These are phyloP conservation scores for Manis javanica DNA, from an alignment of 2,797 vertebrate species.

Conservation along the genomic window DNA sequence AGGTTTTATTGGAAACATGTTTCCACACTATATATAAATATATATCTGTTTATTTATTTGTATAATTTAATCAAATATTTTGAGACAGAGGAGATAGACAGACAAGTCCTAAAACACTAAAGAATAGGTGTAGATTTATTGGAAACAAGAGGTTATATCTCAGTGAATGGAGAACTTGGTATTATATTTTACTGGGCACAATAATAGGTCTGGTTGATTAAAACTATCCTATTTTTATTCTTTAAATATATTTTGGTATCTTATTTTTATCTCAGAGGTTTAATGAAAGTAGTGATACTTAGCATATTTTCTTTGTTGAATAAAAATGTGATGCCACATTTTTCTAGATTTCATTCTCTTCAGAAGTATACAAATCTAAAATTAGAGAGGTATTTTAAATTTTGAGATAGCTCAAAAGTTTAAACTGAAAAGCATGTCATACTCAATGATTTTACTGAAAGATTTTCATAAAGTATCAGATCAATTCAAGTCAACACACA, in stretches of 20 bases:
- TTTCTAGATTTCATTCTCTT: background rate
- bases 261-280: background rate
- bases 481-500: background rate
- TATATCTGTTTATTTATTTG: background rate
- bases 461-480: background rate
- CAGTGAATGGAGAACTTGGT: background rate
- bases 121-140: background rate
- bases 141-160: background rate
- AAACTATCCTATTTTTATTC: background rate
- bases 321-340: background rate
- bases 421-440: background rate
- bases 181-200: background rate
- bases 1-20: too few species aligned
- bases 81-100: background rate
- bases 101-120: background rate
- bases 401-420: background rate
- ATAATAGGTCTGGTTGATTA: background rate
- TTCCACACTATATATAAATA: background rate
- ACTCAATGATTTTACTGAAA: background rate
- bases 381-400: background rate
- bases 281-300: background rate
- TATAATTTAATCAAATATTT: background rate
- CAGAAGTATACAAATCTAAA: background rate
- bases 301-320: background rate
- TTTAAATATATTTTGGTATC: background rate